Conservation (phyloP, 1,140 invertebrate species). For the Anthonomus grandis region DNA sequence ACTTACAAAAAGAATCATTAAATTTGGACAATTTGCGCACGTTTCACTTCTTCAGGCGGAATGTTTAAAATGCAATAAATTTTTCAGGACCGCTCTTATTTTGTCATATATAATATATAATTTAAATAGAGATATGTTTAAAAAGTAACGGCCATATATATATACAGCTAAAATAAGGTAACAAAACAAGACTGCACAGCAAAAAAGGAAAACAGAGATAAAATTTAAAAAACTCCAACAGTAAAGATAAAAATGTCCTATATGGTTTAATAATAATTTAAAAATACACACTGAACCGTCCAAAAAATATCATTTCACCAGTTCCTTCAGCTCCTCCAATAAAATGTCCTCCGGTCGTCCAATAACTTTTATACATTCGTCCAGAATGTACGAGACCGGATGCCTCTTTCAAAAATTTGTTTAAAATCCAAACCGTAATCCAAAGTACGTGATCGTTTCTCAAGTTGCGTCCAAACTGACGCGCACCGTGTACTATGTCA, state of each 20-base stretch:
- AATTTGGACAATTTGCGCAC: too few relatives aligned
- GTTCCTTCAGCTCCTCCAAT: background rate
- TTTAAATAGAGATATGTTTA: slow-evolving; percentile 2
- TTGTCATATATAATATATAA: too few relatives aligned
- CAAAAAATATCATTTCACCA: background rate
- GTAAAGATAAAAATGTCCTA: too few relatives aligned
- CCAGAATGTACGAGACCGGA: slow-evolving; percentile 5
- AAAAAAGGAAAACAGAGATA: slow-evolving; percentile 18
- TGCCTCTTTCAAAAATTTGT: slow-evolving; percentile 8
- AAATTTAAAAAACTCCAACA: slow-evolving; percentile 24
- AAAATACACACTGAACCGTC: slow-evolving; percentile 19
- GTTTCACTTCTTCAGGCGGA: too few relatives aligned
- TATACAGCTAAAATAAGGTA: slow-evolving; percentile 1
- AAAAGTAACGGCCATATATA: slow-evolving; percentile 1
- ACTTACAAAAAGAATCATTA: too few relatives aligned
- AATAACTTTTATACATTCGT: background rate
- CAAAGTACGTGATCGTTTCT: slow-evolving; percentile 8
- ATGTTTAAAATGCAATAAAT: too few relatives aligned
- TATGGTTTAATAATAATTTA: too few relatives aligned
- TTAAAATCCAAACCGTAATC: slow-evolving; percentile 7
- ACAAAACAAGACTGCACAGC: slow-evolving; percentile 27
- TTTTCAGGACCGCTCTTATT: too few relatives aligned
- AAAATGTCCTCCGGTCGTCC: background rate
- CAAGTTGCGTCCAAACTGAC: slow-evolving; percentile 34
- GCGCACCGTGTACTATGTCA: slow-evolving; percentile 68